phyloP scores from a whole-genome alignment of 2,113 vertebrate genomes.

The Zosterops lateralis region DNA sequence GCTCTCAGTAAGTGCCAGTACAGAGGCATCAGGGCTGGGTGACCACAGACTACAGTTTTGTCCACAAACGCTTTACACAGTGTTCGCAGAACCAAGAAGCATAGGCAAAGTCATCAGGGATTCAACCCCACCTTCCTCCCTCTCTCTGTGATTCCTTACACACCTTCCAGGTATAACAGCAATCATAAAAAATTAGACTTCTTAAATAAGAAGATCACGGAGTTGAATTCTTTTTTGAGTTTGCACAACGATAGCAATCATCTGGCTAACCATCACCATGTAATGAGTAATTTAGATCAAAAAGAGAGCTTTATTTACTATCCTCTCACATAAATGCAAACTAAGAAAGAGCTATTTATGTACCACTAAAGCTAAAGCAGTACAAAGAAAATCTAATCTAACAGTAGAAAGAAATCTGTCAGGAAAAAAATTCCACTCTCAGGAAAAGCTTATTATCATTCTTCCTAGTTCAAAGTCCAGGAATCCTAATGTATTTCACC shows the following conservation, averaged over 20 bases:
- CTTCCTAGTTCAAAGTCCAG: slow-evolving; percentile 46
- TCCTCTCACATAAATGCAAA: slow-evolving; percentile 34
- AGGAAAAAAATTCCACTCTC: slow-evolving; percentile 20
- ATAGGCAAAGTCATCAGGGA: not conserved
- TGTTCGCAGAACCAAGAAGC: not conserved
- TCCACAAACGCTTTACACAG: not conserved
- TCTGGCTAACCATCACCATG: slow-evolving; percentile 22
- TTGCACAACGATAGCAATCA: slow-evolving; percentile 40
- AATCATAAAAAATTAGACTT: slow-evolving; percentile 49
- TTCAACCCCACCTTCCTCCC: not conserved
- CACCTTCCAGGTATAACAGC: slow-evolving; percentile 28
- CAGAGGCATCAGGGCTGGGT: not conserved
- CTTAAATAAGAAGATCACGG: slow-evolving; percentile 50
- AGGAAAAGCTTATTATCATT: slow-evolving; percentile 7
- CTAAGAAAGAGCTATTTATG: slow-evolving; percentile 26
- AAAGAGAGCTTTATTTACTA: not conserved
- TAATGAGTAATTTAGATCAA: slow-evolving; percentile 36
- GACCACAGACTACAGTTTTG: not conserved
- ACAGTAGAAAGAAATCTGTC: not conserved
- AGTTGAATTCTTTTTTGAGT: slow-evolving; percentile 5
- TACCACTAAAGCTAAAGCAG: slow-evolving; percentile 29
- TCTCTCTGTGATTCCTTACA: not conserved
- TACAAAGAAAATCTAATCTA: slow-evolving; percentile 54
- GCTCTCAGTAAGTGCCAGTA: not conserved
- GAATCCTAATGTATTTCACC: slow-evolving; percentile 53